Conservation (phyloP, 2,797 vertebrate species). For the Iguana delicatissima region DNA sequence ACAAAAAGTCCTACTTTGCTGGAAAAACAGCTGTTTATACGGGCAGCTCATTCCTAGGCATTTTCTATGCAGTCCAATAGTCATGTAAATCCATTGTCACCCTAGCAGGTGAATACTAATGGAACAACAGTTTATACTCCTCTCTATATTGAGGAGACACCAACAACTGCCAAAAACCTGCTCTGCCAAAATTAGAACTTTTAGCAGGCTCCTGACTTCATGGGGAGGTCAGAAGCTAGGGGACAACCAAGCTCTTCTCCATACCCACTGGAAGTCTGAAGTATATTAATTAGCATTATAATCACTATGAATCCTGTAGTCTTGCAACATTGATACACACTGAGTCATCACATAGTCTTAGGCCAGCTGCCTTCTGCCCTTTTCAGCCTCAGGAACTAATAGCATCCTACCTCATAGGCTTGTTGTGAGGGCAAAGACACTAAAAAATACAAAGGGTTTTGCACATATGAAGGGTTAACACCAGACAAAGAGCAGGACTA, state of each 20-base stretch:
- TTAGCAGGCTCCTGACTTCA: too few relatives aligned
- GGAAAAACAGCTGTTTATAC: background rate
- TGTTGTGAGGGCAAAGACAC: background rate
- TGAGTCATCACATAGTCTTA: background rate
- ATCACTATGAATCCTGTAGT: background rate
- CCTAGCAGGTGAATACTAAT: too few relatives aligned
- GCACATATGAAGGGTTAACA: background rate
- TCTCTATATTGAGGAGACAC: too few relatives aligned
- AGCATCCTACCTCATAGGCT: background rate
- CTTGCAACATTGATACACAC: background rate
- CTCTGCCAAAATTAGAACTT: too few relatives aligned
- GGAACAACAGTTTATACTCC: too few relatives aligned
- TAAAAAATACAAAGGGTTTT: background rate
- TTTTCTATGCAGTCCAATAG: background rate
- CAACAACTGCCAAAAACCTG: background rate
- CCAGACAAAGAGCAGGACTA: background rate
- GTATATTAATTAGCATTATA: background rate
- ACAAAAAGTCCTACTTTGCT: background rate
- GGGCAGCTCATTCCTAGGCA: background rate
- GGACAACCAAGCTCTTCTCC: too few relatives aligned
- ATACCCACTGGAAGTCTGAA: too few relatives aligned
- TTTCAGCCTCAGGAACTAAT: background rate
- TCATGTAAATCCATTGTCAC: too few relatives aligned
- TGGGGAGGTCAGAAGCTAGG: too few relatives aligned
- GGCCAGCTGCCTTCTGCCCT: background rate